Base-by-base conservation (phyloP, 2,888 invertebrate genomes). In the Volucella inflata region DNA sequence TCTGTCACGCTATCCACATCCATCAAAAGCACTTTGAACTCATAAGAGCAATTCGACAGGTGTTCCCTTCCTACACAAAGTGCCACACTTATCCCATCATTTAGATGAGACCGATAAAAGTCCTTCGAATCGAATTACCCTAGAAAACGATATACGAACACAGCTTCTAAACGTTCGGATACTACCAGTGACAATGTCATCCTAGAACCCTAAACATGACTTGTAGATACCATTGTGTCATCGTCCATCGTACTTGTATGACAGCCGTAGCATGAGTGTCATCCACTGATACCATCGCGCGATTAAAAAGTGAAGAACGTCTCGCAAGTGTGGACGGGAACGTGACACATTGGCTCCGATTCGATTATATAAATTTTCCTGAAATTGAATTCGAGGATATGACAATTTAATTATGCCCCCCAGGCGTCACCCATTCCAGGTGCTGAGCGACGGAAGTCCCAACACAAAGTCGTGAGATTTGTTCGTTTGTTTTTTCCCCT, bases 311-410 rank as follows among this genome's bases (percentile, higher is more conserved):
- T 17, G 16, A 12, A 40, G 14, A 57, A 21, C 17, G 1, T n/a
- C 44, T 65, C n/a, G 2, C 42, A 75, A 80, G 84, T 84, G 84
- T 76, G 70, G 76, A 80, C 70, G 71, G 71, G 59, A 75, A 84
- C 80, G 84, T 84, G 84, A 84, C 80, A 84, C 79, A 79, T 84
- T 65, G 46, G 30, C 65, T 65, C 46, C 59, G 80, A 84, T 84
- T 80, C 84, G 84, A 84, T 84, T 84, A 84, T 84, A 75, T 80
- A 80, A 84, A 80, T 84, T 84, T 84, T 50, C 53, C 42, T 75
- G 84, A 84, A 80, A 80, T 80, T 76, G 70, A 50, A 84, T 75
- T 80, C 71, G 75, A 80, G 75, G 75, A 84, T 80, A 80, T 84
- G 84, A 71, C 80, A 80, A 80, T 80, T 80, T 80, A 79, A 84